Conservation (phyloP, 2,797 vertebrate genomes). For the Betta splendens region DNA sequence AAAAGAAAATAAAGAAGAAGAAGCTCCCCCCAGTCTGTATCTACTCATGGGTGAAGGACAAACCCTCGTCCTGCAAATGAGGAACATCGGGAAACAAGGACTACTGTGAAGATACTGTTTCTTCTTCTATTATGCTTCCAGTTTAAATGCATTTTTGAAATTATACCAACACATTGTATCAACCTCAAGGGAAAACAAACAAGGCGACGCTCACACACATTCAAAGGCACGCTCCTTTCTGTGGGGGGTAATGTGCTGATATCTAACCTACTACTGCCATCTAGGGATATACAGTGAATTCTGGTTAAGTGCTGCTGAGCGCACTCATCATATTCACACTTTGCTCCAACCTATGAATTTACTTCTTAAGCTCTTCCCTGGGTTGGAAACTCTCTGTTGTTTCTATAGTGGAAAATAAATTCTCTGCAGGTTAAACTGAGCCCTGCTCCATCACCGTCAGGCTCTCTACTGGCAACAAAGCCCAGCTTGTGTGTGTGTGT, state of each 20-base stretch:
- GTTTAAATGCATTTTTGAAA: constrained; percentile 52
- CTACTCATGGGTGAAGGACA: constrained; percentile 63
- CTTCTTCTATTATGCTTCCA: constrained; percentile 36
- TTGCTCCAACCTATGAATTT: constrained; percentile 1
- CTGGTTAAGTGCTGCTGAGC: constrained; percentile 27
- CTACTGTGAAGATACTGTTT: constrained; percentile 35
- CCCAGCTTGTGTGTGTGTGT: constrained; percentile 8
- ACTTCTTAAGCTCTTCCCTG: too few relatives aligned
- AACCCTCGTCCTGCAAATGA: constrained; percentile 43
- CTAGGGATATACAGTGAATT: constrained; percentile 76
- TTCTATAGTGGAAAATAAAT: constrained; percentile 6
- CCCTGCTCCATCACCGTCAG: not conserved
- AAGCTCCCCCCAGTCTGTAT: constrained; percentile 44
- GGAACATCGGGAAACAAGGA: constrained; percentile 38
- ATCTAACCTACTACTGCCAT: constrained; percentile 86
- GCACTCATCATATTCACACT: constrained; percentile 31
- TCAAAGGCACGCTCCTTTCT: constrained; percentile 29
- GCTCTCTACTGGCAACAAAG: not conserved
- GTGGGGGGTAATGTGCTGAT: constrained; percentile 45
- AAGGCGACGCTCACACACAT: constrained; percentile 41
- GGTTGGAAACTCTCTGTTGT: too few relatives aligned
- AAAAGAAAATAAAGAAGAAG: constrained; percentile 25
- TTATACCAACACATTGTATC: constrained; percentile 58
- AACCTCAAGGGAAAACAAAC: constrained; percentile 61
- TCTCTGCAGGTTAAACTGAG: not conserved